Percentiles rank a stretch among this genome's conserved stretches.
Conservation (phyloP, 2,888 invertebrate genomes). For the Diogma glabrata region DNA sequence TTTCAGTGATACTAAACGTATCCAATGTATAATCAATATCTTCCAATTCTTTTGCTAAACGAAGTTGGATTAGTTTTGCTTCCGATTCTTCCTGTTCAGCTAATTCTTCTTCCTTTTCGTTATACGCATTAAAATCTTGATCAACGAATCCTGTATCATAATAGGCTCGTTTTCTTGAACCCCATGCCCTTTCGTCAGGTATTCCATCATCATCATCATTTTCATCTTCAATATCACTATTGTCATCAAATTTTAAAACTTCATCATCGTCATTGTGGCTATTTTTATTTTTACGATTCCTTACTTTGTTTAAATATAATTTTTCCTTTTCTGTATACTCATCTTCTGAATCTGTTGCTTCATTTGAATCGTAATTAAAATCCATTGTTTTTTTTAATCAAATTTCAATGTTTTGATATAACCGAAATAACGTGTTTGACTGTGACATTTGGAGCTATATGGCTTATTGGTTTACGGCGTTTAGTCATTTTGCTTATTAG, state of each 20-base stretch:
- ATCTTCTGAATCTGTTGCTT: constrained; percentile 64
- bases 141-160: constrained; percentile 86
- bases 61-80: constrained; percentile 66
- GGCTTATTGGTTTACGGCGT: too few species aligned
- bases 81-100: constrained; percentile 76
- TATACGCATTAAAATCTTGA: constrained; percentile 59
- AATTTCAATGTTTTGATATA: too few species aligned
- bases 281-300: constrained; percentile 41
- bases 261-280: constrained; percentile 48
- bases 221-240: constrained; percentile 68
- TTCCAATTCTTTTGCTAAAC: constrained; percentile 62
- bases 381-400: too few species aligned
- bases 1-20: constrained; percentile 27
- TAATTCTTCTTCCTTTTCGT: constrained; percentile 54
- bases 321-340: constrained; percentile 58
- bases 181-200: constrained; percentile 80
- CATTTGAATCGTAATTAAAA: too few species aligned
- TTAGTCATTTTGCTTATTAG: too few species aligned
- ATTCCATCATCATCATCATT: constrained; percentile 55
- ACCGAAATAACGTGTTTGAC: too few species aligned
- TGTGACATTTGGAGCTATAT: too few species aligned
- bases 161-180: constrained; percentile 62
- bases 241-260: constrained; percentile 50
- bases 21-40: constrained; percentile 65
- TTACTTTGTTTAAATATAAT: constrained; percentile 46